Base-by-base conservation (phyloP, 2,113 vertebrate genomes). In the Thunnus maccoyii region DNA sequence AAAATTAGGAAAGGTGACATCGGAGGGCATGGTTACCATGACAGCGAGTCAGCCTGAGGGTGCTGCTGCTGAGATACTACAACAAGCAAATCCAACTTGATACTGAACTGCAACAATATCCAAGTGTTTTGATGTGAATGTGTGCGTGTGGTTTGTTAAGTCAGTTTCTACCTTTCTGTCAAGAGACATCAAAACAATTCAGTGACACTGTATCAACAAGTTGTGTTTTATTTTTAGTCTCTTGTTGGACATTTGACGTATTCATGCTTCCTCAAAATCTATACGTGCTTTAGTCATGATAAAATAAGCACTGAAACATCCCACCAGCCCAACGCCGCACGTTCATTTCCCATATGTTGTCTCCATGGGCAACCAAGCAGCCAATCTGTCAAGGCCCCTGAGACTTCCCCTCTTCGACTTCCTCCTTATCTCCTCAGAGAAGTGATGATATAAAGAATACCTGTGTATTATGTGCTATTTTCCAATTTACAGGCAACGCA, bases 1-100 rank as follows among this genome's bases (percentile, higher is more conserved):
- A 92, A 92, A 92, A 90, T 91, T 92, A 91, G 87, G 64, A 11
- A 79, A 91, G 78, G 72, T 89, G 88, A 89, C 87, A 90, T 79
- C 69, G 3, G 64, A 90, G 89, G 86, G 73, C 87, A 87, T 44
- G 75, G 92, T 94, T 88, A 76, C 91, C 88, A 92, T 92, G 91
- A 90, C 93, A 90, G 89, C 89, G 0, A 85, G 64, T 54, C 85
- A 81, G 76, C 88, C 83, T 27, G 84, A 72, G 85, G 78, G 52
- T 65, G 64, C 60, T 78, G 82, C 76, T 60, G 76, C 67, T 56
- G 50, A 78, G 54, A 89, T 56, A 65, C 56, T 80, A 83, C 55
- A 80, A 80, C 79, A 73, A 80, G 32, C 61, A 44, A 51, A 85
- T 78, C 16, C 51, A 82, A 89, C 71, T 88, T 71, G 52, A 79